Base-by-base conservation (phyloP, 2,888 invertebrate genomes). In the Pasiphila rectangulata region DNA sequence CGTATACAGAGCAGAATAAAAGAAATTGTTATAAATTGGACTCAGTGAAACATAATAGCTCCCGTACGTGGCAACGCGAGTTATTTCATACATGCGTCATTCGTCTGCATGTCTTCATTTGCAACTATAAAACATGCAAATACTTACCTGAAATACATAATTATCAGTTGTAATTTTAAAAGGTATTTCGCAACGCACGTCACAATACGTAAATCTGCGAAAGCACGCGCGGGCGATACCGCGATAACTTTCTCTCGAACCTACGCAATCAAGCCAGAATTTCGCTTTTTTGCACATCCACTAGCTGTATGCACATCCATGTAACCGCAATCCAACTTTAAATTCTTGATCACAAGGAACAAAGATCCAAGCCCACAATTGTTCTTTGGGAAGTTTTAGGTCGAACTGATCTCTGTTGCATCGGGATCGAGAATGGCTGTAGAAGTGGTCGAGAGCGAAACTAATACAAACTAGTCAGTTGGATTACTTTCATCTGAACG, bases 401-500 rank as follows among this genome's bases (percentile, higher is more conserved):
- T 46, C 36, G 29, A 29, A 51, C 42, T 53, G 52, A 52, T 59
- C 56, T 55, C 51, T 45, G 47, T 47, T 49, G 55, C 45, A 43
- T 30, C 12, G 50, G 44, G 44, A 41, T 24, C 44, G 37, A 54
- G 56, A 61, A 59, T 53, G 57, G 47, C 63, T 62, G 60, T 64
- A 64, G 63, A 65, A 67, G 66, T 67, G 58, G 66, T 59, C 66
- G 81, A 83, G 79, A 84, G 85, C 82, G 84, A 77, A 83, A 77
- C 83, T 78, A 84, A 84, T 72, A 75, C 72, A 67, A 71, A 66
- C 76, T 67, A 73, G 75, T 67, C 68, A 71, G 68, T 70, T 64
- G 72, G 69, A 79, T 83, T 81, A 84, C 86, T 84, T 87, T 87
- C 86, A 79, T 84, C 78, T 69, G 69, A 69, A 64, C 61, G 72